Conservation (phyloP, 1,140 invertebrate genomes). For the Schlechtendalia chinensis region DNA sequence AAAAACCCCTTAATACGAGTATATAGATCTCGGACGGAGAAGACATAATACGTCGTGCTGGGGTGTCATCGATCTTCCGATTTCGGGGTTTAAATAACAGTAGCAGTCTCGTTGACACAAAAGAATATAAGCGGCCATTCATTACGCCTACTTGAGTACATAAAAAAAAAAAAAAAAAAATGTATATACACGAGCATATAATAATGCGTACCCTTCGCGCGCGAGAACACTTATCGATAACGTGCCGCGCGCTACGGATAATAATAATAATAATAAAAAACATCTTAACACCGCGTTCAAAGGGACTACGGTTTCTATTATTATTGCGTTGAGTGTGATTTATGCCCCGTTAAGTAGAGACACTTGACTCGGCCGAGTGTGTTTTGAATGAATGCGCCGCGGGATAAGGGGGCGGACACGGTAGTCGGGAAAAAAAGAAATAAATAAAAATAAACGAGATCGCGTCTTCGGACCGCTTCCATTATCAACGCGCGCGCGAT, state of each 20-base stretch:
- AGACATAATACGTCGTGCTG: neutral
- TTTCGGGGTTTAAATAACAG: conserved; percentile 3
- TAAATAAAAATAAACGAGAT: too few relatives aligned
- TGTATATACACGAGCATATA: too few relatives aligned
- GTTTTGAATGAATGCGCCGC: neutral
- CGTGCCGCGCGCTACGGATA: neutral
- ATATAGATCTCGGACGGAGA: neutral
- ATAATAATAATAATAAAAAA: conserved; percentile 14
- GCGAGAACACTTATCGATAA: conserved; percentile 26
- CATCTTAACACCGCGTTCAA: conserved; percentile 13
- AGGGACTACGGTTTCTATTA: conserved; percentile 20
- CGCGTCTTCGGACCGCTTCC: too few relatives aligned
- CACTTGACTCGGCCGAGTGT: conserved; percentile 15
- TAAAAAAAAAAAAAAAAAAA: neutral
- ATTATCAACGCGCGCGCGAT: too few relatives aligned
- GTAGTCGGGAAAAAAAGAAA: too few relatives aligned
- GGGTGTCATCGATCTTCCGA: conserved; percentile 31
- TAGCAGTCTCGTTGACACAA: conserved; percentile 12
- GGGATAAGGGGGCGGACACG: too few relatives aligned
- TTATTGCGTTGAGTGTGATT: conserved; percentile 23
- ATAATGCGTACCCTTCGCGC: neutral
- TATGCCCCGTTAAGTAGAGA: conserved; percentile 6
- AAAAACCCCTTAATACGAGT: neutral
- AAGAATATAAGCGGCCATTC: conserved; percentile 10
- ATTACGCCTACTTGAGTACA: conserved; percentile 27